Conservation (phyloP, 2,888 invertebrate species). For the Lycocerus yunnanus region DNA sequence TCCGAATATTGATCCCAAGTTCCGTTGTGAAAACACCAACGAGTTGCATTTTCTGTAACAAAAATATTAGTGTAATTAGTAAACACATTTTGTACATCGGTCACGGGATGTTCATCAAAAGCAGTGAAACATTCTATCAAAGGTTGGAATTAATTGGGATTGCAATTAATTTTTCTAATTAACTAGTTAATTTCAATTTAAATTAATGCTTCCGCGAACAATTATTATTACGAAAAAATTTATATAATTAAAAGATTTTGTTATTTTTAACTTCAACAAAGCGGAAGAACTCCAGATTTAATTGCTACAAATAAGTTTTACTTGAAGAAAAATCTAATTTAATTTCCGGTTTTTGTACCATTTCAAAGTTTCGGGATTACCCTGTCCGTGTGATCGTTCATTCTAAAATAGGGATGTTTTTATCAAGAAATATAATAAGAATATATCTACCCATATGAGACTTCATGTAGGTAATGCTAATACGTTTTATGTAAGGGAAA, state of each 20-base stretch:
- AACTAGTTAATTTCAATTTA: not conserved
- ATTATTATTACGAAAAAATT: not conserved
- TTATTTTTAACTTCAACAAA: not conserved
- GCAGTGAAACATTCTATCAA: not conserved
- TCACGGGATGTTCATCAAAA: not conserved
- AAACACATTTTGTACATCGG: not conserved
- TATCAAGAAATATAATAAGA: too few relatives aligned
- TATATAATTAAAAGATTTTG: not conserved
- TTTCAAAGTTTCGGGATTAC: not conserved
- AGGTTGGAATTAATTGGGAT: not conserved
- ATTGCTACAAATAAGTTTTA: not conserved
- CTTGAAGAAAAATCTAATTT: not conserved
- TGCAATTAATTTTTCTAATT: too few relatives aligned
- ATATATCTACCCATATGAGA: too few relatives aligned
- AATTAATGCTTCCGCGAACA: not conserved
- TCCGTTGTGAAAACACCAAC: constrained; percentile 74
- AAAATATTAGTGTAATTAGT: not conserved
- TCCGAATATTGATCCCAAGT: constrained; percentile 76
- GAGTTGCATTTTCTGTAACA: constrained; percentile 79
- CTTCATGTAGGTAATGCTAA: too few relatives aligned
- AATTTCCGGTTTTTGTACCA: not conserved
- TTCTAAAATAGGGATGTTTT: too few relatives aligned
- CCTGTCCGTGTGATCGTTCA: not conserved
- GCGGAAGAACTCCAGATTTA: not conserved
- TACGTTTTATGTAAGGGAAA: too few relatives aligned